Base-by-base conservation (phyloP, 2,113 vertebrate genomes). In the Lontra canadensis region DNA sequence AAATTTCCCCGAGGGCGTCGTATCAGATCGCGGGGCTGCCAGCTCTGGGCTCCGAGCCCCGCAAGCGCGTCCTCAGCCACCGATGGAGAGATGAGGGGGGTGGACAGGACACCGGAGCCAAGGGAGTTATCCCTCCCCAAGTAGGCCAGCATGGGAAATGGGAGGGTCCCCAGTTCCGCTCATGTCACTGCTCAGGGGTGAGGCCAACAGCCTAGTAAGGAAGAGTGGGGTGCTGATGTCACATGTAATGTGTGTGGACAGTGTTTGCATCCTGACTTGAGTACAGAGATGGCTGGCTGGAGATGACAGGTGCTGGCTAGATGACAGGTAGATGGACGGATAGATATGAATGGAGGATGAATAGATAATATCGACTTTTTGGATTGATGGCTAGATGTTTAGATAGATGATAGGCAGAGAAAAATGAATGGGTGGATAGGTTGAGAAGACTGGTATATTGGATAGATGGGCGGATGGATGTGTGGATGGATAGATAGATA, bases 11-110 rank as follows among this genome's bases (percentile, higher is more conserved):
- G 18, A 90, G 96, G 1, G 65, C 65, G 7, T 49, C 49, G 0
- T 92, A 93, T 97, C 97, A 96, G 97, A 96, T 96, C 1, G 90
- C 86, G 80, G 0, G 1, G 92, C 97, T 96, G 98, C 97, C 97
- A 96, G 92, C 49, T 31, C 92, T 7, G 12, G 44, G 71, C 63
- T 81, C 73, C 39, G 20, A 0, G n/a, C 47, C 21, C 3, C 0
- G 52, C 36, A 4, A 44, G 88, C 36, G 5, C 63, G 31, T 90
- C 91, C 76, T 59, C 49, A 2, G 82, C 42, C 18, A 39, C 73
- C 0, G 61, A 96, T 83, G 88, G 76, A 39, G 90, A 97, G 97
- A 97, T 61, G 89, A n/a, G 42, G 20, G 7, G 57, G 78, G 80
- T 20, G 34, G 82, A 34, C n/a, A 0, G 21, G 95, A 81, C 91